phyloP scores from a whole-genome alignment of 2,797 vertebrate genomes.

The Clamator glandarius region DNA sequence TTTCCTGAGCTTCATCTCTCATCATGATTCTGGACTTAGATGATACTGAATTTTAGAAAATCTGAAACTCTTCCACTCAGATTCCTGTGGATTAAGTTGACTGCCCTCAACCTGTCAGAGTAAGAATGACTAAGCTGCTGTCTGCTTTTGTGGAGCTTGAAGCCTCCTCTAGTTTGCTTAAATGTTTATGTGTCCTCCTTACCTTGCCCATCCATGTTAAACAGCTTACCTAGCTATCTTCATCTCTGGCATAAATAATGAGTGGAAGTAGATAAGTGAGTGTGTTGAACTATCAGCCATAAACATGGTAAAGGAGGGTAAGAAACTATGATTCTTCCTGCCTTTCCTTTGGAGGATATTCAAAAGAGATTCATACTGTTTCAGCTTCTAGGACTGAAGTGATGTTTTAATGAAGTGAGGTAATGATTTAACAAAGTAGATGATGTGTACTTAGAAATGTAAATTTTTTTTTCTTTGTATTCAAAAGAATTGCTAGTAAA shows the following conservation, averaged over 20 bases:
- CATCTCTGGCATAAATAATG: background rate
- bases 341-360: background rate
- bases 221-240: background rate
- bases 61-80: background rate
- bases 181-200: background rate
- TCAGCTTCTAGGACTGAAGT: background rate
- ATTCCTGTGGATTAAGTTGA: background rate
- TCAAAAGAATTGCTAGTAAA: background rate
- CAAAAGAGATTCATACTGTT: background rate
- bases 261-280: background rate
- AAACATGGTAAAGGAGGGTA: background rate
- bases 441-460: background rate
- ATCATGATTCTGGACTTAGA: background rate
- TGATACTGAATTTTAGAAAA: background rate
- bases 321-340: background rate
- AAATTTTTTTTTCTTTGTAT: background rate
- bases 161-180: background rate
- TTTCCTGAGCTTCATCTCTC: background rate
- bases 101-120: background rate
- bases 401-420: background rate
- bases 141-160: background rate
- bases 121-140: background rate
- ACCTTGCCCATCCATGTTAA: background rate
- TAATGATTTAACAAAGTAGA: background rate
- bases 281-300: background rate